phyloP scores from a whole-genome alignment of 1,140 invertebrate species.

The Bombus waltoni region DNA sequence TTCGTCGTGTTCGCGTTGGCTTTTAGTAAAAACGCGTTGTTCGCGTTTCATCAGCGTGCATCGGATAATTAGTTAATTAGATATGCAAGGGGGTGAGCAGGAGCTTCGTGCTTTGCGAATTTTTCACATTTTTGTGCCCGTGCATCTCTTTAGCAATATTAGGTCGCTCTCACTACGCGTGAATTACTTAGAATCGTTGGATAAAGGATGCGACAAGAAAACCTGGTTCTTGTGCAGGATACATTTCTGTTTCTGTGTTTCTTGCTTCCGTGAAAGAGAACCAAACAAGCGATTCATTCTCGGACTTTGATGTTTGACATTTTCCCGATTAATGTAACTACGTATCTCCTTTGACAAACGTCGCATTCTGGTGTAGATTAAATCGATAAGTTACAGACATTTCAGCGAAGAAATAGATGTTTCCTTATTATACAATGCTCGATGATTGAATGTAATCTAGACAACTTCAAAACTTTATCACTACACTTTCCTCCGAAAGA shows the following conservation, averaged over 20 bases:
- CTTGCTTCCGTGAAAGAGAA: background rate
- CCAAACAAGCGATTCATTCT: background rate
- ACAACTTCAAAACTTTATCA: background rate
- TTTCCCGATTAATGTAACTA: background rate
- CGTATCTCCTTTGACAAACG: background rate
- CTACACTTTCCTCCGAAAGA: background rate
- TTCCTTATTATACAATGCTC: background rate
- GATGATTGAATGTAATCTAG: background rate
- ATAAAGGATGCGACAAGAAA: background rate
- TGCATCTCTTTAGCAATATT: no score
- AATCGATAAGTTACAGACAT: background rate
- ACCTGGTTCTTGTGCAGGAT: background rate
- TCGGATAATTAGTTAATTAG: slow-evolving; percentile 5
- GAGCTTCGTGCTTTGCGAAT: background rate
- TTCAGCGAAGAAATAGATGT: background rate
- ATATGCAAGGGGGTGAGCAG: no score
- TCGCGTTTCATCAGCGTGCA: background rate
- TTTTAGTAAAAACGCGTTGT: background rate
- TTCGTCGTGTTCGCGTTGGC: background rate
- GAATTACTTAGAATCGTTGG: background rate
- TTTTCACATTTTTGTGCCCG: background rate
- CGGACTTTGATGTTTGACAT: background rate
- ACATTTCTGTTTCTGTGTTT: background rate
- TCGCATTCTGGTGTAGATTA: background rate
- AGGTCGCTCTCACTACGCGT: no score